These are phyloP conservation scores for Aphidius ervi DNA, from an alignment of 1,140 invertebrate genomes.

Conservation along the genomic window DNA sequence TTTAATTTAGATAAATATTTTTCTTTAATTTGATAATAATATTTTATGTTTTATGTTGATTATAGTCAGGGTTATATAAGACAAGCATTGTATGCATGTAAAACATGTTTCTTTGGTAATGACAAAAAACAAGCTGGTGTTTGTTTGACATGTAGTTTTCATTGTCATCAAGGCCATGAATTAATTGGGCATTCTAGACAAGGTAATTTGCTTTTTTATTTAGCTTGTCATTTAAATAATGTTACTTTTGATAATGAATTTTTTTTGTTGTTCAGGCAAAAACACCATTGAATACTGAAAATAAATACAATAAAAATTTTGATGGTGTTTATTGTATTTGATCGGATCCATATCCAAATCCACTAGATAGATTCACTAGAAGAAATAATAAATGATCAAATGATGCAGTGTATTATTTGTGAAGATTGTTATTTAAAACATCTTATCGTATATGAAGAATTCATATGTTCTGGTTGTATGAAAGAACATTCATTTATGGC, in stretches of 20 bases:
- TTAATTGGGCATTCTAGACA: slow-evolving; percentile 80
- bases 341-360: slow-evolving; percentile 89
- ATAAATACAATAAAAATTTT: slow-evolving; percentile 95
- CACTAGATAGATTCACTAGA: slow-evolving; percentile 79
- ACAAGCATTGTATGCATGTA: slow-evolving; percentile 93
- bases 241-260: slow-evolving; percentile 13
- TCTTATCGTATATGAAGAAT: slow-evolving; percentile 69
- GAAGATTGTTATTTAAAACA: slow-evolving; percentile 95
- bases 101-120: slow-evolving; percentile 72
- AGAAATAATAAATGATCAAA: slow-evolving; percentile 75
- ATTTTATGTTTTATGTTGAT: background rate
- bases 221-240: background rate
- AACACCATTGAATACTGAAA: slow-evolving; percentile 64
- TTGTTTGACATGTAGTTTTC: slow-evolving; percentile 90
- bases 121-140: slow-evolving; percentile 68
- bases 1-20: too few species aligned
- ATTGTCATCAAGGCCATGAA: slow-evolving; percentile 95
- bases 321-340: slow-evolving; percentile 90
- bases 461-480: slow-evolving; percentile 75
- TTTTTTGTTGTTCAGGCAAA: slow-evolving; percentile 53
- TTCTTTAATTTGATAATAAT: too few species aligned
- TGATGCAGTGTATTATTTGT: slow-evolving; percentile 95
- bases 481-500: slow-evolving; percentile 70
- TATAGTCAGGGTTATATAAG: slow-evolving; percentile 80
- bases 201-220: slow-evolving; percentile 47